phyloP scores from a whole-genome alignment of 2,113 vertebrate species.

The Malurus alboscapulatus region DNA sequence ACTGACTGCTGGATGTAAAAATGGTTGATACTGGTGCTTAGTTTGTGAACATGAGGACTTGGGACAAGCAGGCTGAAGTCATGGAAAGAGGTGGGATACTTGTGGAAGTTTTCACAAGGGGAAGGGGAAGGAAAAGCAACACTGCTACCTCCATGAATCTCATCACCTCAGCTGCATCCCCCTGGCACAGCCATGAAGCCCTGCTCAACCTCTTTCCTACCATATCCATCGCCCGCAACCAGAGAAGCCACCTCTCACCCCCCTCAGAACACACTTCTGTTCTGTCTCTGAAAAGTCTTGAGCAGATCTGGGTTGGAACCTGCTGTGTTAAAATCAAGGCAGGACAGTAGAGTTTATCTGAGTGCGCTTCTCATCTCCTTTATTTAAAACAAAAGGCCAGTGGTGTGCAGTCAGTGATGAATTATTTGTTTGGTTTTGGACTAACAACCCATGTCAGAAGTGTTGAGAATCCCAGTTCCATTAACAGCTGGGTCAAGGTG shows the following conservation, averaged over 20 bases:
- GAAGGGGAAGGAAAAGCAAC: not conserved
- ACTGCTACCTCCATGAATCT: not conserved
- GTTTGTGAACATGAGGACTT: not conserved
- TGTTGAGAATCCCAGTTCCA: not conserved
- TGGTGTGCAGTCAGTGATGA: not conserved
- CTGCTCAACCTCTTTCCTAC: not conserved
- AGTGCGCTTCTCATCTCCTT: not conserved
- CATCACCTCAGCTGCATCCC: not conserved
- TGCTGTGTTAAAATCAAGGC: not conserved
- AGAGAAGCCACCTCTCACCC: not conserved
- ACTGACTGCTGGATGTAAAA: not conserved
- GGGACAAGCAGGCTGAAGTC: not conserved
- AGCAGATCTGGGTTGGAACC: not conserved
- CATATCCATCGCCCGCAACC: accelerated
- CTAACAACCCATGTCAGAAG: not conserved
- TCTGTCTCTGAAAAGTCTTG: not conserved
- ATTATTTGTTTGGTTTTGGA: conserved; percentile 26
- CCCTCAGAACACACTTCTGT: not conserved
- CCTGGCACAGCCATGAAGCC: not conserved
- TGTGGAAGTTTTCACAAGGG: too few relatives aligned
- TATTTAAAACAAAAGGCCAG: not conserved
- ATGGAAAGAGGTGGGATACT: not conserved
- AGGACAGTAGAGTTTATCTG: not conserved
- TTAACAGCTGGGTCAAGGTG: not conserved
- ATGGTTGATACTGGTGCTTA: not conserved